These are phyloP conservation scores for Cryptocephalus primarius DNA, from an alignment of 2,888 invertebrate genomes.

Conservation along the genomic window DNA sequence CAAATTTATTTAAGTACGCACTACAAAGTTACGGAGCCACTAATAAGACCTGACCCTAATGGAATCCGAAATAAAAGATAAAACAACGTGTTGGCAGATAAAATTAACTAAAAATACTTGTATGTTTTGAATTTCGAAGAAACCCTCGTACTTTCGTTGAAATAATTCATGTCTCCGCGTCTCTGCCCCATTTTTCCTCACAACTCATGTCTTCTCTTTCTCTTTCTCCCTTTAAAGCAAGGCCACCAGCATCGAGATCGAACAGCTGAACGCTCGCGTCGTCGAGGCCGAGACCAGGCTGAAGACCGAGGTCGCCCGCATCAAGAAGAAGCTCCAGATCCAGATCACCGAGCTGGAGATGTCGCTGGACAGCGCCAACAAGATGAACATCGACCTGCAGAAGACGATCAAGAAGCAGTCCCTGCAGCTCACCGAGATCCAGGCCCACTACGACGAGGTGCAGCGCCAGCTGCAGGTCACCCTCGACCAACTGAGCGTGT, in stretches of 20 bases:
- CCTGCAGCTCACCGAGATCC: conserved; percentile 80
- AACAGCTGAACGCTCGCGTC: conserved; percentile 88
- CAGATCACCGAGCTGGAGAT: conserved; percentile 95
- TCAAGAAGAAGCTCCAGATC: conserved; percentile 98
- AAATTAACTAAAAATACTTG: too few species aligned
- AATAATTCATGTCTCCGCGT: too few species aligned
- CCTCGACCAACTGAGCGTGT: conserved; percentile 83
- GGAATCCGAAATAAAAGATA: too few species aligned
- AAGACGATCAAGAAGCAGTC: conserved; percentile 97
- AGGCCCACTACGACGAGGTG: conserved; percentile 92
- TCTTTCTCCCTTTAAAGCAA: conserved; percentile 49
- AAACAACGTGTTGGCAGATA: too few species aligned
- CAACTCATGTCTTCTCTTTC: too few species aligned
- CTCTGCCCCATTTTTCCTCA: too few species aligned
- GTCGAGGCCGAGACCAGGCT: conserved; percentile 93
- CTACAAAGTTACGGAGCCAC: too few species aligned
- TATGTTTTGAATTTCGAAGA: too few species aligned
- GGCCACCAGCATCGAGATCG: conserved; percentile 96
- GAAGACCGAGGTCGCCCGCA: conserved; percentile 90
- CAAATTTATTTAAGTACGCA: conserved; percentile 6
- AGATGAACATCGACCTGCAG: conserved; percentile 94
- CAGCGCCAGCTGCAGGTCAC: conserved; percentile 94
- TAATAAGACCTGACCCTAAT: too few species aligned
- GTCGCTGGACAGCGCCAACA: conserved; percentile 95
- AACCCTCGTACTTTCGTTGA: too few species aligned